phyloP scores from a whole-genome alignment of 2,113 vertebrate genomes.

The Acinonyx jubatus region DNA sequence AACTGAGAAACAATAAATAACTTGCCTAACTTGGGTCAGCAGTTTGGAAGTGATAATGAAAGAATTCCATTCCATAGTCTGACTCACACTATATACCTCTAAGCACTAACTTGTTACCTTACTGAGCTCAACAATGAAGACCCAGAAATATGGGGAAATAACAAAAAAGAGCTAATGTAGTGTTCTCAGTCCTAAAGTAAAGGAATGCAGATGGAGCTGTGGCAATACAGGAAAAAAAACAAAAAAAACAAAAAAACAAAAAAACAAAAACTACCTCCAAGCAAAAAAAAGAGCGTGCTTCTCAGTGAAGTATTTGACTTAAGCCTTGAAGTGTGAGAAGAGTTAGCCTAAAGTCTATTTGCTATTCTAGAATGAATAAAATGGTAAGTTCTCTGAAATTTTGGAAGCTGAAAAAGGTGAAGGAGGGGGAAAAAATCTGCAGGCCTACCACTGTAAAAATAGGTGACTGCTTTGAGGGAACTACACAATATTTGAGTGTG shows the following conservation, averaged over 20 bases:
- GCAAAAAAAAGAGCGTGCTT: neutral
- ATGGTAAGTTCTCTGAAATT: neutral
- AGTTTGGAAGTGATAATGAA: neutral
- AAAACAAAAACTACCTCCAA: neutral
- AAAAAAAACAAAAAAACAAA: neutral
- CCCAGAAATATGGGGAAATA: neutral
- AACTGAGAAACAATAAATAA: neutral
- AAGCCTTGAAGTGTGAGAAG: neutral
- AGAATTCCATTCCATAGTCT: neutral
- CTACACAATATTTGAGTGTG: neutral
- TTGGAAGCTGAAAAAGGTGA: neutral
- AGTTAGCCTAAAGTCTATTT: neutral
- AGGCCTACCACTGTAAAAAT: neutral
- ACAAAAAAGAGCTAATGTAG: neutral
- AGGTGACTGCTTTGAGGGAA: neutral
- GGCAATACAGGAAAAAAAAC: neutral
- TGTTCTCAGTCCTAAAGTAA: neutral
- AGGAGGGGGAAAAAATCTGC: neutral
- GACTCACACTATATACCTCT: neutral
- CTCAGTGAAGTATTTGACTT: neutral
- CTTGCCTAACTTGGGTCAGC: neutral
- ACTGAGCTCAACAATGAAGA: neutral
- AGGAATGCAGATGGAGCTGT: neutral
- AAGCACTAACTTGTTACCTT: neutral
- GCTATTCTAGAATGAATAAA: neutral